These are phyloP conservation scores for Leucozona laternaria DNA, from an alignment of 2,888 invertebrate genomes.

Conservation along the genomic window DNA sequence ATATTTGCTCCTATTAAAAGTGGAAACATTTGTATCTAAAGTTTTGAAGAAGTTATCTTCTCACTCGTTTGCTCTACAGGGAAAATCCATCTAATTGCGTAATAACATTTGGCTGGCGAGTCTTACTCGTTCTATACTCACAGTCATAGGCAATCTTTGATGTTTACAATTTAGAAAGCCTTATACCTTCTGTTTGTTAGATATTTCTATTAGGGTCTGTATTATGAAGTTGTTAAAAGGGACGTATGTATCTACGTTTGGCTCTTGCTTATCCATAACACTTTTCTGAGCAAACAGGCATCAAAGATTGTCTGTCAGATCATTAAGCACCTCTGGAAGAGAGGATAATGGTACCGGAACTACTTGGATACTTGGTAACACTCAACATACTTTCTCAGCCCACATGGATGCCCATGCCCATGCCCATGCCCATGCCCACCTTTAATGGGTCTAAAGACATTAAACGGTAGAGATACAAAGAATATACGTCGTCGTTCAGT, in stretches of 20 bases:
- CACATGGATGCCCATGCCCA: slow-evolving; percentile 10
- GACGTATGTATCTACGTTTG: not conserved
- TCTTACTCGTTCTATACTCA: not conserved
- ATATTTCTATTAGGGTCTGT: slow-evolving; percentile 48
- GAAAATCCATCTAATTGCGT: slow-evolving; percentile 47
- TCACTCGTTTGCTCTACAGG: not conserved
- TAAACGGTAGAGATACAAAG: slow-evolving; percentile 21
- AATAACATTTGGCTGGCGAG: slow-evolving; percentile 35
- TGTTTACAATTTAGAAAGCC: slow-evolving; percentile 60
- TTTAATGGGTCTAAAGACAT: slow-evolving; percentile 43
- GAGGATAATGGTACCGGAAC: slow-evolving; percentile 63
- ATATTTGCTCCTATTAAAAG: not conserved
- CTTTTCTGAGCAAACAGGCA: slow-evolving; percentile 45
- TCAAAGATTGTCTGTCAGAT: slow-evolving; percentile 71
- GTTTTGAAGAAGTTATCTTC: slow-evolving; percentile 29
- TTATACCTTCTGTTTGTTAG: not conserved
- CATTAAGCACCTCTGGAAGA: slow-evolving; percentile 61
- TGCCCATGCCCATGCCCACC: too few relatives aligned
- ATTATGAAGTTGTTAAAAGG: slow-evolving; percentile 19
- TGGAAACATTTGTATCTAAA: not conserved
- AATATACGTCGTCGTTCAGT: slow-evolving; percentile 1
- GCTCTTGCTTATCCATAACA: slow-evolving; percentile 45
- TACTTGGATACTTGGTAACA: slow-evolving; percentile 47
- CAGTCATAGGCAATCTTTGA: slow-evolving; percentile 44
- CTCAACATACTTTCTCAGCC: slow-evolving; percentile 25